phyloP scores from a whole-genome alignment of 2,113 vertebrate species.

The Nerophis lumbriciformis region DNA sequence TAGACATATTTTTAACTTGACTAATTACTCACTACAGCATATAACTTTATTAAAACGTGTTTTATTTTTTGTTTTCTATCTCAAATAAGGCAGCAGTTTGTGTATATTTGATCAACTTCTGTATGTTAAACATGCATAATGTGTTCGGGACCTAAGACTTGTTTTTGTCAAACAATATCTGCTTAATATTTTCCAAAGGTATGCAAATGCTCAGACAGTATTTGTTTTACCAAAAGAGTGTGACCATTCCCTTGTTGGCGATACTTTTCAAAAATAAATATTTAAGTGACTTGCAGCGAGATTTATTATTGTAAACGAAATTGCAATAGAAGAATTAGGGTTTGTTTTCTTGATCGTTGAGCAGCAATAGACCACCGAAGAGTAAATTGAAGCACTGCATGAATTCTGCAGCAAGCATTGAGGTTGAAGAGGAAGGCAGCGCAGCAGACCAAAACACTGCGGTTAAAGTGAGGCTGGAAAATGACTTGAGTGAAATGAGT shows the following conservation, averaged over 20 bases:
- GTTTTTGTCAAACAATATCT: conserved; percentile 19
- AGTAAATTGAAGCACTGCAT: conserved; percentile 18
- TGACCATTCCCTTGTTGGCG: conserved; percentile 12
- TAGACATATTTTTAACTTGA: neutral
- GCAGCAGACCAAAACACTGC: conserved; percentile 11
- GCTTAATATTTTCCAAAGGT: conserved; percentile 9
- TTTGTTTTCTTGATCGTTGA: conserved; percentile 9
- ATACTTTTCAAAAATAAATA: conserved; percentile 48
- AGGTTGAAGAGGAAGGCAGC: neutral
- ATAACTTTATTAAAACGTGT: neutral
- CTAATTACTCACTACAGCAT: neutral
- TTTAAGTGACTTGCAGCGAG: neutral
- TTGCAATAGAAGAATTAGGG: neutral
- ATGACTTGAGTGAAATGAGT: conserved; percentile 52
- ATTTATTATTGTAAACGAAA: neutral
- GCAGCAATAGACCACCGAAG: conserved; percentile 12
- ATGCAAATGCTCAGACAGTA: conserved; percentile 6
- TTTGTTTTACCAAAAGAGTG: conserved; percentile 15
- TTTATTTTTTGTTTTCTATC: neutral
- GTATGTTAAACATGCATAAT: conserved; percentile 19
- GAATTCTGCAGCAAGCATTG: conserved; percentile 10
- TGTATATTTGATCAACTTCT: conserved; percentile 9
- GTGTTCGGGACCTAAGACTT: conserved; percentile 45
- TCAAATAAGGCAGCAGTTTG: neutral
- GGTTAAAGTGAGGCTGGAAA: conserved; percentile 29